Conservation (phyloP, 92 coral and sea anemone species). For the Palythoa grandiflora region DNA sequence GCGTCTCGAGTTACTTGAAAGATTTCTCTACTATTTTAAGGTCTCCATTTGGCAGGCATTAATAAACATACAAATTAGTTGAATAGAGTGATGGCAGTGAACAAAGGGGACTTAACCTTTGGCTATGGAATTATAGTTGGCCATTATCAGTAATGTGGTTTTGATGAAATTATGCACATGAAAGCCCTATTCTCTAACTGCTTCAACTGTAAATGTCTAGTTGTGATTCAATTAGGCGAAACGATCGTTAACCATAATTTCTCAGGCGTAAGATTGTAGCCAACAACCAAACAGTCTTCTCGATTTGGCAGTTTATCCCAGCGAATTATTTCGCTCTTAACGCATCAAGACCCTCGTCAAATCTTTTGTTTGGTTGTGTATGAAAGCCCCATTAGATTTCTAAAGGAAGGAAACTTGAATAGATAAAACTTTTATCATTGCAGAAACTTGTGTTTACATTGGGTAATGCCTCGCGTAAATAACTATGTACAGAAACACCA, state of each 20-base stretch:
- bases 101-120: slow-evolving; percentile 84
- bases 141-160: slow-evolving; percentile 69
- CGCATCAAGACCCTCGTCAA: slow-evolving; percentile 68
- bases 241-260: slow-evolving; percentile 54
- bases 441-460: slow-evolving; percentile 78
- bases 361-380: slow-evolving; percentile 81
- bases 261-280: slow-evolving; percentile 70
- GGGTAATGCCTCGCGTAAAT: slow-evolving; percentile 62
- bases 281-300: slow-evolving; percentile 60
- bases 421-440: slow-evolving; percentile 84
- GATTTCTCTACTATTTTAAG: slow-evolving; percentile 23
- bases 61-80: slow-evolving; percentile 76
- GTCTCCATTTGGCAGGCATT: slow-evolving; percentile 44
- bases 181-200: slow-evolving; percentile 61
- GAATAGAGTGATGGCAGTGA: slow-evolving; percentile 59
- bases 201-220: slow-evolving; percentile 69
- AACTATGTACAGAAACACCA: slow-evolving; percentile 37
- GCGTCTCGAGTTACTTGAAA: slow-evolving; percentile 20
- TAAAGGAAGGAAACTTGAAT: slow-evolving; percentile 80
- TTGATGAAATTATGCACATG: slow-evolving; percentile 76
- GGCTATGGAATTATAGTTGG: slow-evolving; percentile 60
- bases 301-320: slow-evolving; percentile 58
- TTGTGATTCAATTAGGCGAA: slow-evolving; percentile 82
- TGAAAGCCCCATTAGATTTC: slow-evolving; percentile 89
- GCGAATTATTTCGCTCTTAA: slow-evolving; percentile 69